Evolutionary conservation across 2,113 vertebrate genomes (phyloP).

Genomic region (Carollia perspicillata): DNA sequence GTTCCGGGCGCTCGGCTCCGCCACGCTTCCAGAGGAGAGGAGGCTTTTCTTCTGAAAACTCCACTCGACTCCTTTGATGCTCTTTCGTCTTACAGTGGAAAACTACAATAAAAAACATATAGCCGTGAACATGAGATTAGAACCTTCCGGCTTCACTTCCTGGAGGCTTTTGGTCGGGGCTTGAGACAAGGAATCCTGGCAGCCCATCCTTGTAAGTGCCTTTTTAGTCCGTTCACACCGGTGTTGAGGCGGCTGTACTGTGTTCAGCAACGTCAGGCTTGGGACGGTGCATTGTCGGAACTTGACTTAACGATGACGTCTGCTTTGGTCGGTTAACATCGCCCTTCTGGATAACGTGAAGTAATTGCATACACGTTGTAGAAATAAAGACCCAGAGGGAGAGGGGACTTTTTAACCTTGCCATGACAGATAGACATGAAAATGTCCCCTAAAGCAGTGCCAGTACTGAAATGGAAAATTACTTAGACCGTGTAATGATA

Average conservation of each 20-base stretch:
- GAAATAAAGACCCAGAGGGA: neutral
- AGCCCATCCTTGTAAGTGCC: neutral
- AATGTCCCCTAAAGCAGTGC: neutral
- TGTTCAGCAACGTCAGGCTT: neutral
- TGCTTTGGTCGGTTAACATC: neutral
- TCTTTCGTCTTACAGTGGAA: neutral
- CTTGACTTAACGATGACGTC: neutral
- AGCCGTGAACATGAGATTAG: neutral
- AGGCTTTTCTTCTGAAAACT: neutral
- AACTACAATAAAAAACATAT: neutral
- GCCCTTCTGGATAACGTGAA: neutral
- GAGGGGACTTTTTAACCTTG: neutral
- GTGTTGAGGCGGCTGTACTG: neutral
- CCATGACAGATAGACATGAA: neutral
- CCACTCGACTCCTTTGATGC: neutral
- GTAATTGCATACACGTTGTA: neutral
- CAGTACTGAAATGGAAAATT: neutral
- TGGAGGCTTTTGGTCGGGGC: conserved; percentile 23
- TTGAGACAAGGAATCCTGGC: neutral
- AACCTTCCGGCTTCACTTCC: conserved; percentile 8
- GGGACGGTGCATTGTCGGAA: neutral
- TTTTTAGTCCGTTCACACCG: neutral
- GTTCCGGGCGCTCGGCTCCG: neutral
- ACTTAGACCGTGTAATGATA: neutral
- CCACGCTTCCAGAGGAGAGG: neutral